phyloP scores from a whole-genome alignment of 2,888 invertebrate species.

The Agonopterix alstromeriana region DNA sequence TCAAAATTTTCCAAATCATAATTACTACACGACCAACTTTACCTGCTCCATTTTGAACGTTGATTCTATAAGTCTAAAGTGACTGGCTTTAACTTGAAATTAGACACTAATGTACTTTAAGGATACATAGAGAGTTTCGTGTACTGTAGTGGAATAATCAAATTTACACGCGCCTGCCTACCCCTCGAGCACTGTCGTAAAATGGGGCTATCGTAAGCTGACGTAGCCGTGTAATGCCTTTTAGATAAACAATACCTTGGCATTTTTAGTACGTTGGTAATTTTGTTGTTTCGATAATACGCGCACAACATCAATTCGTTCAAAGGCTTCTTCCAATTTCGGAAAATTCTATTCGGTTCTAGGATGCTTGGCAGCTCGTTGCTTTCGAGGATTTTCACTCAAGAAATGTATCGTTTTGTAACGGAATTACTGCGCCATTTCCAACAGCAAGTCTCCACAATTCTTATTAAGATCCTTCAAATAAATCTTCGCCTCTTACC shows the following conservation, averaged over 20 bases:
- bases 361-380: no score
- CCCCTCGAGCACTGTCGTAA: slow-evolving; percentile 15
- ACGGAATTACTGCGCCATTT: no score
- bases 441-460: no score
- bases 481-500: slow-evolving; percentile 9
- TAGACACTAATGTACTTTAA: slow-evolving; percentile 1
- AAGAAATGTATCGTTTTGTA: no score
- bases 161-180: slow-evolving; percentile 27
- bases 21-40: no score
- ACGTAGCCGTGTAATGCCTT: slow-evolving; percentile 4
- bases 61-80: neutral
- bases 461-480: neutral
- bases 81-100: slow-evolving; percentile 1
- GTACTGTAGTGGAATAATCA: slow-evolving; percentile 33
- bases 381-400: no score
- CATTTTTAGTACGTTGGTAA: no score
- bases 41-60: neutral
- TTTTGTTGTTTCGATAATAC: neutral
- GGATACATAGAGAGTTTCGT: slow-evolving; percentile 14
- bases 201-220: slow-evolving; percentile 2
- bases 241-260: neutral
- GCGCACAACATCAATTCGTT: neutral
- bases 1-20: no score
- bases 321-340: no score
- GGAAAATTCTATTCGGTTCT: no score